Conservation (phyloP, 2,888 invertebrate genomes). For the Pristionchus fissidentatus region DNA sequence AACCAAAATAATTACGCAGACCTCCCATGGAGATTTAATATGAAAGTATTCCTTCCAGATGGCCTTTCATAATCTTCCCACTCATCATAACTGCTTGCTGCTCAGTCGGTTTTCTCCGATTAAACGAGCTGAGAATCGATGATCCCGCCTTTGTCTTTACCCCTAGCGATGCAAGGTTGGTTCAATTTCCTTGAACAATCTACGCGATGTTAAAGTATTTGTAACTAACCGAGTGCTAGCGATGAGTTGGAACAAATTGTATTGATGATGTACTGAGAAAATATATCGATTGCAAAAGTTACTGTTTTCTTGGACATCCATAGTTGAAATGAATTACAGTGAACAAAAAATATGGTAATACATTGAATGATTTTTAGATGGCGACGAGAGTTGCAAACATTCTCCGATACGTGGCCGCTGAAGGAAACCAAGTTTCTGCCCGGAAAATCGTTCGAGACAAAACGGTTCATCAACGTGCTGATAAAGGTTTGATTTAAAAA, state of each 20-base stretch:
- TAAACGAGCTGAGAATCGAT: slow-evolving; percentile 69
- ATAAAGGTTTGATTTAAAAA: slow-evolving; percentile 50
- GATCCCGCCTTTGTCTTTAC: slow-evolving; percentile 74
- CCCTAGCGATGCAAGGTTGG: slow-evolving; percentile 70
- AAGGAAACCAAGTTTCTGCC: slow-evolving; percentile 74
- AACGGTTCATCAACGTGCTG: slow-evolving; percentile 72
- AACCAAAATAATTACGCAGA: neutral
- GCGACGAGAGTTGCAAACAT: slow-evolving; percentile 70
- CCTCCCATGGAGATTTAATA: neutral
- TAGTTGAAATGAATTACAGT: neutral
- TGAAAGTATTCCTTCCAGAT: slow-evolving; percentile 53
- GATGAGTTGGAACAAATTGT: neutral
- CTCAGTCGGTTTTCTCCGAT: slow-evolving; percentile 67
- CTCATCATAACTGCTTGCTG: slow-evolving; percentile 63
- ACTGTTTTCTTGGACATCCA: neutral
- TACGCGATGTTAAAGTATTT: slow-evolving; percentile 4
- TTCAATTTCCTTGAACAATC: slow-evolving; percentile 14
- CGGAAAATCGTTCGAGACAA: slow-evolving; percentile 74
- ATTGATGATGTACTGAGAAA: neutral
- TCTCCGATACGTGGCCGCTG: slow-evolving; percentile 72
- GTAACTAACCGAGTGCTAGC: neutral
- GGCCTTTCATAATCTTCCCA: slow-evolving; percentile 68
- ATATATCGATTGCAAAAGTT: too few species aligned
- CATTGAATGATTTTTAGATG: slow-evolving; percentile 59
- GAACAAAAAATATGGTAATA: neutral